Evolutionary conservation across 2,113 vertebrate species (phyloP).

Genomic region (Hiodon tergisus): DNA sequence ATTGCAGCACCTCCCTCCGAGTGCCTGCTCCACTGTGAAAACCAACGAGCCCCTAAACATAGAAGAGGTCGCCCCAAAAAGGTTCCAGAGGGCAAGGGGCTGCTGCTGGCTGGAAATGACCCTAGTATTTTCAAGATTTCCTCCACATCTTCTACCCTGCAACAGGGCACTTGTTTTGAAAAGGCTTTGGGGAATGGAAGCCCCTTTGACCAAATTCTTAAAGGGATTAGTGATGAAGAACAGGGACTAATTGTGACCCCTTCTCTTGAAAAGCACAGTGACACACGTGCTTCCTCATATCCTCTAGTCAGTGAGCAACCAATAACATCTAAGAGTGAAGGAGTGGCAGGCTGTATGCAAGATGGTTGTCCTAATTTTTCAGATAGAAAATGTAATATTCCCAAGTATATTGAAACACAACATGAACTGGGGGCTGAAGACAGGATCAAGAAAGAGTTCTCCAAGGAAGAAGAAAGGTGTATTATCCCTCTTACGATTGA

Average conservation of each 20-base stretch:
- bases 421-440: background rate
- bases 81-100: background rate
- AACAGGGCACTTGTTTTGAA: background rate
- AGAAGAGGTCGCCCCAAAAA: background rate
- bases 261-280: background rate
- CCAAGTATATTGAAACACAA: conserved; percentile 7
- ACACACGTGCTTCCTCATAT: background rate
- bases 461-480: background rate
- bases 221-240: conserved; percentile 6
- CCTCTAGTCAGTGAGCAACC: conserved; percentile 1
- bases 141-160: background rate
- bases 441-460: background rate
- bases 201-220: background rate
- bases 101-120: background rate
- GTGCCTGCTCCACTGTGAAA: conserved; percentile 8
- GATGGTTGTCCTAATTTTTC: conserved; percentile 14
- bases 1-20: background rate
- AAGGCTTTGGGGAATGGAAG: conserved; percentile 6
- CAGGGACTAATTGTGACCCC: background rate
- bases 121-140: background rate
- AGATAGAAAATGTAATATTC: background rate
- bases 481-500: background rate
- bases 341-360: background rate
- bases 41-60: background rate
- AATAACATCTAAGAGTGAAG: background rate